Percentiles rank a stretch among this genome's conserved stretches.
Evolutionary conservation across 2,797 vertebrate species (phyloP).

Genomic region (Hyperoplus lanceolatus): DNA sequence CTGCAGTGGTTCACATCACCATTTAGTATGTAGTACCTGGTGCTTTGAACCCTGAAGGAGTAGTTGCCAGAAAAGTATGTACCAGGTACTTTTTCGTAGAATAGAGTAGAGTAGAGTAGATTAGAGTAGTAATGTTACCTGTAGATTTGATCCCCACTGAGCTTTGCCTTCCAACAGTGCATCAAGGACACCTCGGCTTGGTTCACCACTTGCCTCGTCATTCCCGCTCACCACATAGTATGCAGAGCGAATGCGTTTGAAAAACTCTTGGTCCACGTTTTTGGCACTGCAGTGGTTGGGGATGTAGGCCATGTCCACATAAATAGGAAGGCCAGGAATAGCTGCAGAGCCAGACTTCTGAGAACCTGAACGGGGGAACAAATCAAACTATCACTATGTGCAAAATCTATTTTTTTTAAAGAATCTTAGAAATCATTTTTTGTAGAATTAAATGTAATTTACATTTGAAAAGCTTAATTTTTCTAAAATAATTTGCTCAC

Average conservation of each 20-base stretch:
- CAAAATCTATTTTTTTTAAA: background rate
- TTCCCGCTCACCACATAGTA: conserved; percentile 99
- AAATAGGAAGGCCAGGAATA: conserved; percentile 89
- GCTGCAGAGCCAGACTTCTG: conserved; percentile 86
- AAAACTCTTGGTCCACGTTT: conserved; percentile 97
- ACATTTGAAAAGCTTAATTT: background rate
- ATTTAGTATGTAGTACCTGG: no score
- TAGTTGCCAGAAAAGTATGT: no score
- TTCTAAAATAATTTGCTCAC: conserved; percentile 69
- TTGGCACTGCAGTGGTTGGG: conserved; percentile 99
- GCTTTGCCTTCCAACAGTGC: conserved; percentile 96
- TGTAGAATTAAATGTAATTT: background rate
- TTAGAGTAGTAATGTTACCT: conserved; percentile 83
- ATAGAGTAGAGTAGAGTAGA: no score
- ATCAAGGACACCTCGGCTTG: conserved; percentile 93
- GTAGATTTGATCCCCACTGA: conserved; percentile 98
- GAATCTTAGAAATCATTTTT: background rate
- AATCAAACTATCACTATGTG: background rate
- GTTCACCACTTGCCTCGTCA: conserved; percentile 91
- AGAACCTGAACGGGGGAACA: conserved; percentile 68
- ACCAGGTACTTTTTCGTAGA: no score
- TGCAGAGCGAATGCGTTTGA: conserved; percentile 93
- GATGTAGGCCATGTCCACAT: conserved; percentile 98
- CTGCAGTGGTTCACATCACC: no score
- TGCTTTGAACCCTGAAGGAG: no score